A percentile compares a stretch with the other conserved stretches of the same genome.
These are phyloP conservation scores for Pempheris klunzingeri DNA, from an alignment of 2,797 vertebrate genomes.

Conservation along the genomic window DNA sequence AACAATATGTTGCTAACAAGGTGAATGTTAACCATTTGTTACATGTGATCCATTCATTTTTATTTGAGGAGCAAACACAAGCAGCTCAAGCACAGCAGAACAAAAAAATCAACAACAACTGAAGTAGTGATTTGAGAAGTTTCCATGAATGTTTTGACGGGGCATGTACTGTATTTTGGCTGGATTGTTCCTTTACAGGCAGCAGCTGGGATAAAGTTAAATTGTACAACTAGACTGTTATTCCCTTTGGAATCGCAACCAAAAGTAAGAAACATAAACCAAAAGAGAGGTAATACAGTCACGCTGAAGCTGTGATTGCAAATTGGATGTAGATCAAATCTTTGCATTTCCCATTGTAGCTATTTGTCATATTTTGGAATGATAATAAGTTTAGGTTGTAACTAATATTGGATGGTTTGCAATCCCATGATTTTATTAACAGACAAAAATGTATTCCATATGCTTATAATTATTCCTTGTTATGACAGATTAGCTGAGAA, in stretches of 20 bases:
- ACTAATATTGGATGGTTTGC: not conserved
- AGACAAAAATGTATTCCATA: not conserved
- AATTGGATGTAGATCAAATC: not conserved
- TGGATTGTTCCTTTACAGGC: not conserved
- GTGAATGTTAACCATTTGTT: not conserved
- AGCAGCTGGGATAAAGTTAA: not conserved
- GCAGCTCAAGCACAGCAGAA: not conserved
- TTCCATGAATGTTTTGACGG: not conserved
- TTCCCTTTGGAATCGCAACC: not conserved
- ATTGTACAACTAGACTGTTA: not conserved
- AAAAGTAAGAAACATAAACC: not conserved
- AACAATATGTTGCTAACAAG: not conserved
- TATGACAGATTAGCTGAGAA: not conserved
- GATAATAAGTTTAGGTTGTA: too few relatives aligned
- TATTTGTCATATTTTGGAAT: too few relatives aligned
- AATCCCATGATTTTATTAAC: not conserved
- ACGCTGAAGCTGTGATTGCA: not conserved
- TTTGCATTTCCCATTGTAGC: too few relatives aligned
- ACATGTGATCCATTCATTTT: not conserved
- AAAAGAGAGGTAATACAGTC: not conserved
- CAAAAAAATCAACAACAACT: not conserved
- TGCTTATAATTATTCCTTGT: not conserved
- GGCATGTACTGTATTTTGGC: not conserved
- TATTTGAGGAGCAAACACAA: not conserved
- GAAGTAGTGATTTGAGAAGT: not conserved